Evolutionary conservation across 1,140 invertebrate species (phyloP).

Genomic region (Microplitis mediator): DNA sequence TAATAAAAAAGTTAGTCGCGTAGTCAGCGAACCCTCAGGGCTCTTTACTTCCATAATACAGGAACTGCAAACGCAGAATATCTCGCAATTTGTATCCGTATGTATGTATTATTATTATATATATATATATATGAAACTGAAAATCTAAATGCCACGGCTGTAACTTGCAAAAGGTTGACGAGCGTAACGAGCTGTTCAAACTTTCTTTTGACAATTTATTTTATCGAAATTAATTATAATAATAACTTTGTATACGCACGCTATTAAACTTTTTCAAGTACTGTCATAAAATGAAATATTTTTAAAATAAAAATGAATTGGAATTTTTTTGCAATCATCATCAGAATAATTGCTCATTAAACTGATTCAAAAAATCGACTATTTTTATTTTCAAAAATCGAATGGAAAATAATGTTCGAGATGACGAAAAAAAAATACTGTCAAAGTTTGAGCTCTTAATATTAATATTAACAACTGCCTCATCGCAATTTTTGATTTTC

Average conservation of each 20-base stretch:
- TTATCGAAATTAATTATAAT: neutral
- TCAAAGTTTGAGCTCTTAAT: too few species aligned
- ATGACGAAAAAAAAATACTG: too few species aligned
- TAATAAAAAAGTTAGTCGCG: neutral
- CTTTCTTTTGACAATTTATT: neutral
- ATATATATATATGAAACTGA: neutral
- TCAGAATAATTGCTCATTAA: too few species aligned
- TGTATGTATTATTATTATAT: neutral
- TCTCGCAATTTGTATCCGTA: slow-evolving; percentile 5
- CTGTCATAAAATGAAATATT: too few species aligned
- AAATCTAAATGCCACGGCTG: neutral
- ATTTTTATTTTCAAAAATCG: too few species aligned
- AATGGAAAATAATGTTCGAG: too few species aligned
- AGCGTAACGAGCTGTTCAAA: slow-evolving; percentile 3
- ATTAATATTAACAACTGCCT: too few species aligned
- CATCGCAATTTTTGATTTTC: too few species aligned
- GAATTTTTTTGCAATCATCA: too few species aligned
- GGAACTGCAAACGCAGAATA: slow-evolving; percentile 1
- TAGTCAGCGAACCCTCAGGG: neutral
- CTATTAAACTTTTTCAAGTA: too few species aligned
- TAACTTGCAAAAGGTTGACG: neutral
- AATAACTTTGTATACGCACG: neutral
- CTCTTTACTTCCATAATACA: neutral
- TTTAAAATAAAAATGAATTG: too few species aligned
- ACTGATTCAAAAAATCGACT: too few species aligned